Conservation (phyloP, 2,888 invertebrate species). For the Margaritifera margaritifera region DNA sequence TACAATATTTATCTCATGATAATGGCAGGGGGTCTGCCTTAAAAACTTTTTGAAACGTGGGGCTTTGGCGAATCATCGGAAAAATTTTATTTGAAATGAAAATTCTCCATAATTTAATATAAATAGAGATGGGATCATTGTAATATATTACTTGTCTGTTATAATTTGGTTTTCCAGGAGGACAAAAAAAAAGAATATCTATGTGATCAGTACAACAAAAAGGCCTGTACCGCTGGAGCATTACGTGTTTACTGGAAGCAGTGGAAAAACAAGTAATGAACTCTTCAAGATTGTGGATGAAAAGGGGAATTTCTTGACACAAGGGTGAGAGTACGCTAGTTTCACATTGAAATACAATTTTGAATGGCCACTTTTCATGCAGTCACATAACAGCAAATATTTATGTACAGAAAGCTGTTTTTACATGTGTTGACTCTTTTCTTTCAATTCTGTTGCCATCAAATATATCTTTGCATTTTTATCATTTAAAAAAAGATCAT, state of each 20-base stretch:
- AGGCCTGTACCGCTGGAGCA: conserved; percentile 97
- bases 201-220: conserved; percentile 93
- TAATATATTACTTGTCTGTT: too few species aligned
- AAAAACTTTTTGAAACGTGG: too few species aligned
- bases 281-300: conserved; percentile 85
- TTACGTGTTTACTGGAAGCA: conserved; percentile 84
- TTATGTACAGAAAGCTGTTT: neutral
- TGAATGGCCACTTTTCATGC: too few species aligned
- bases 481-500: neutral
- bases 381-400: neutral
- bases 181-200: conserved; percentile 83
- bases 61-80: too few species aligned
- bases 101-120: too few species aligned
- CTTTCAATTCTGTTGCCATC: neutral
- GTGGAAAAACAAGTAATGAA: conserved; percentile 72
- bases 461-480: neutral
- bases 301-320: conserved; percentile 81
- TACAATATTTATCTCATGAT: too few species aligned
- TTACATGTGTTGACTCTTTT: neutral
- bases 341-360: too few species aligned
- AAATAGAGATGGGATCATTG: too few species aligned
- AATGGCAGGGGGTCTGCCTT: too few species aligned
- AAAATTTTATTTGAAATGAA: too few species aligned
- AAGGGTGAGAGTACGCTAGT: conserved; percentile 74
- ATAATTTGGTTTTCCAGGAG: conserved; percentile 60